phyloP scores from a whole-genome alignment of 2,888 invertebrate genomes.

The Synanthedon tipuliformis region DNA sequence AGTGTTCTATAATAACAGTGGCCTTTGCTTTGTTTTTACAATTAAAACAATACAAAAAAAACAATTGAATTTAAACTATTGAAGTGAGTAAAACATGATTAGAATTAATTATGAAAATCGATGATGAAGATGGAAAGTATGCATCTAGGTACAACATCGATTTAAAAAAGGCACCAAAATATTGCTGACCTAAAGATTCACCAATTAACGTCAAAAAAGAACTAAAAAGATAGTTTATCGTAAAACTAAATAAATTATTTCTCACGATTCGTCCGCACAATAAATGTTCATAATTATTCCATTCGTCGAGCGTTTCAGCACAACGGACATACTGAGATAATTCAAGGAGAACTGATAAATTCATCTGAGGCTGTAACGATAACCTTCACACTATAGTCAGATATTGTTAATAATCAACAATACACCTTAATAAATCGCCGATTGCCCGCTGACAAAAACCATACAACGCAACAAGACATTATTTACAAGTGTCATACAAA shows the following conservation, averaged over 20 bases:
- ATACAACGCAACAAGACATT: constrained; percentile 49
- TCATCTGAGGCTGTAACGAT: constrained; percentile 13
- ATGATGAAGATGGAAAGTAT: too few relatives aligned
- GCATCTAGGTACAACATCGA: too few relatives aligned
- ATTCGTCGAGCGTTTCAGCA: constrained; percentile 30
- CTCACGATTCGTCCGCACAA: too few relatives aligned
- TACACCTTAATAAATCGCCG: constrained; percentile 52
- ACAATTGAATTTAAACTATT: constrained; percentile 28
- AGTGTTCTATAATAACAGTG: constrained; percentile 24
- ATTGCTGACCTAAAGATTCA: too few relatives aligned
- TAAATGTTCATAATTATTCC: constrained; percentile 5
- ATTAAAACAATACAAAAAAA: constrained; percentile 29
- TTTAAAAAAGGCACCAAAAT: too few relatives aligned
- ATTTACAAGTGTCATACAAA: constrained; percentile 45
- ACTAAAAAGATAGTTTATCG: too few relatives aligned
- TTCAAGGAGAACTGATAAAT: constrained; percentile 13
- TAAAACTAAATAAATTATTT: too few relatives aligned
- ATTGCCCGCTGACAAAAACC: constrained; percentile 60
- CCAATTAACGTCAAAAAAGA: too few relatives aligned
- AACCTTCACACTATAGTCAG: constrained; percentile 31
- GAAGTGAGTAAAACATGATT: too few relatives aligned
- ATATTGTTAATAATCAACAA: constrained; percentile 52
- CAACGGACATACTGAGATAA: constrained; percentile 20
- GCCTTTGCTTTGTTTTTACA: constrained; percentile 26
- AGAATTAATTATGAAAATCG: too few relatives aligned